These are phyloP conservation scores for Sardinella longiceps DNA, from an alignment of 2,797 vertebrate species.

Conservation along the genomic window DNA sequence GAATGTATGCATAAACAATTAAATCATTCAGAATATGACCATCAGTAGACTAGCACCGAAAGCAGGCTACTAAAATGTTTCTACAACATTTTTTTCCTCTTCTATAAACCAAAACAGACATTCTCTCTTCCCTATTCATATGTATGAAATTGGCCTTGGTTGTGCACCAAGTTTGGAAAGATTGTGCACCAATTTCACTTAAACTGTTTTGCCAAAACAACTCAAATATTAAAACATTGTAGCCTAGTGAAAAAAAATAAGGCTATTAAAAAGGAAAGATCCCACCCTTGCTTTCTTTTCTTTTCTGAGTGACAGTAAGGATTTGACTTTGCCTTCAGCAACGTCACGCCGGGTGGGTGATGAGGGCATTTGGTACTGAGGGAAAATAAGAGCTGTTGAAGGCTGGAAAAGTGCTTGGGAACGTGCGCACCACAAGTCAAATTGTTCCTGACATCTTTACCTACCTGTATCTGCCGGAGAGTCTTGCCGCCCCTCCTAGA, in stretches of 20 bases:
- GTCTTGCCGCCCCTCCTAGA: constrained; percentile 5
- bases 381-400: constrained; percentile 61
- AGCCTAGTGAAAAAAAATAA: not conserved
- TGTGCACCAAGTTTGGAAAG: not conserved
- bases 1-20: too few relatives aligned
- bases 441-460: constrained; percentile 57
- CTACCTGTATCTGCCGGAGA: constrained; percentile 62
- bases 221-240: not conserved
- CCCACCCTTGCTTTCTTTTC: constrained; percentile 43
- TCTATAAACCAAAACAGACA: not conserved
- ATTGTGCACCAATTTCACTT: not conserved
- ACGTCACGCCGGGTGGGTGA: constrained; percentile 75
- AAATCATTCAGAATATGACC: too few relatives aligned
- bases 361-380: constrained; percentile 67
- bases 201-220: not conserved
- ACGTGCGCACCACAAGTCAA: constrained; percentile 30
- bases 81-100: not conserved
- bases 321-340: constrained; percentile 67
- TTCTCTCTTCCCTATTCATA: not conserved
- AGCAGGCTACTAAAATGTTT: not conserved
- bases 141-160: not conserved
- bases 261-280: not conserved
- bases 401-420: constrained; percentile 37
- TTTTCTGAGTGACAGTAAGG: constrained; percentile 68
- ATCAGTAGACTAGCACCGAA: too few relatives aligned